Conservation (phyloP, 2,113 vertebrate genomes). For the Cyanoderma ruficeps region DNA sequence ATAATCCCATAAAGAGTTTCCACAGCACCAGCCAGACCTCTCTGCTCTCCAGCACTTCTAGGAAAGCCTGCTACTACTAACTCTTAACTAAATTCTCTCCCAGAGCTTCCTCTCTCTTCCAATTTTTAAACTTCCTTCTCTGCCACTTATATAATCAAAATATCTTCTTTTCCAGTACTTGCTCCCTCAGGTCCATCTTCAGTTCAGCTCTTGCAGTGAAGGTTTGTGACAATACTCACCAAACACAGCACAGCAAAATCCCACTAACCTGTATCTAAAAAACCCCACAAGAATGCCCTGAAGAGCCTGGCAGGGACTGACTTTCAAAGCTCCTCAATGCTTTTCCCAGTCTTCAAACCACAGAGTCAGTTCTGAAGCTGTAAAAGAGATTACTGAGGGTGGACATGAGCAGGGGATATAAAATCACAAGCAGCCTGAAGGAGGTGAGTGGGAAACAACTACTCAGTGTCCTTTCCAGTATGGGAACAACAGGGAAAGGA, state of each 20-base stretch:
- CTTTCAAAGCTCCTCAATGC: not conserved
- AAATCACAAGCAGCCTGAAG: not conserved
- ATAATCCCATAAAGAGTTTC: not conserved
- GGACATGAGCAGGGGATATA: not conserved
- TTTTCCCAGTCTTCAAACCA: not conserved
- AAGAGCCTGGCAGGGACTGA: not conserved
- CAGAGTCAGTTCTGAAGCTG: not conserved
- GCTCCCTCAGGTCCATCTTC: not conserved
- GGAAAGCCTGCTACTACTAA: not conserved
- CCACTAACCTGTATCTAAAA: not conserved
- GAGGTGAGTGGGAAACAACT: not conserved
- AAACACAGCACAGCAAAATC: not conserved
- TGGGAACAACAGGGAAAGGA: not conserved
- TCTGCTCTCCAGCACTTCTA: not conserved
- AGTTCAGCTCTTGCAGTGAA: not conserved
- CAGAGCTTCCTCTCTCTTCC: not conserved
- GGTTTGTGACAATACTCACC: not conserved
- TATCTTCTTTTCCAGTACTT: not conserved
- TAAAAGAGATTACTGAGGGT: not conserved
- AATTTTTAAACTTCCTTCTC: not conserved
- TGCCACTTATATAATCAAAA: not conserved
- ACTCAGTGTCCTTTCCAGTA: not conserved
- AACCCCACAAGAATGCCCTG: not conserved
- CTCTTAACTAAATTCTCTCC: not conserved
- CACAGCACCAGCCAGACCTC: not conserved